Base-by-base conservation (phyloP, 2,113 vertebrate genomes). In the Sceloporus undulatus region DNA sequence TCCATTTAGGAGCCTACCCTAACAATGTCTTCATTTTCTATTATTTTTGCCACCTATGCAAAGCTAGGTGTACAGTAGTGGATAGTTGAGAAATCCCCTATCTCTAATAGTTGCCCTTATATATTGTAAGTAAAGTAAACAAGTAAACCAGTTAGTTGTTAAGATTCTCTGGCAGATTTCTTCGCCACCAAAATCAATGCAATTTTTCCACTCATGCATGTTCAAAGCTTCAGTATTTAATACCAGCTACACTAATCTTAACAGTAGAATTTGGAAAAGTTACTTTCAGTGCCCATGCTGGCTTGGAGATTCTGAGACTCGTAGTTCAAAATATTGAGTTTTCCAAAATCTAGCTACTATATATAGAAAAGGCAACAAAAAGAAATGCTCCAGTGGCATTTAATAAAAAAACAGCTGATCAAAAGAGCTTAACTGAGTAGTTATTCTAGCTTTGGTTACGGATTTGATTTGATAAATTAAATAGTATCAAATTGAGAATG, bases 401-500 rank as follows among this genome's bases (percentile, higher is more conserved):
- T 79, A 3, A 86, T 27, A 75, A 29, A 23, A 18, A 2, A 73
- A 13, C 14, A 71, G 16, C 18, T 27, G 2, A 10, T 80, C 40
- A 66, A 75, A 73, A 10, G 2, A 82, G 88, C 65, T 25, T 80
- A 70, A 25, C 56, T 59, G 56, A 59, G 56, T 79, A 89, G 1
- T 1, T 9, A 59, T 77, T 87, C 79, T 48, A 80, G 18, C 42
- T 59, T 66, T 90, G 38, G 70, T 54, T 52, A 25, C 25, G 56
- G 18, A 40, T 0, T 0, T 1, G 34, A 80, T 73, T 68, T 40
- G 2, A 38, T 65, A 21, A 25, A 4, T 34, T 65, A 84, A 83
- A 18, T 7, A 0, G 25, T 18, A 59, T 18, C 7, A 0, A 52
- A 0, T 13, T 11, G 9, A 74, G 65, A 65, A 11, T 87, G 95